Evolutionary conservation across 2,888 invertebrate species (phyloP), one percentile per base, ranked within the genome.

Genomic region (Drosophila antonietae): DNA sequence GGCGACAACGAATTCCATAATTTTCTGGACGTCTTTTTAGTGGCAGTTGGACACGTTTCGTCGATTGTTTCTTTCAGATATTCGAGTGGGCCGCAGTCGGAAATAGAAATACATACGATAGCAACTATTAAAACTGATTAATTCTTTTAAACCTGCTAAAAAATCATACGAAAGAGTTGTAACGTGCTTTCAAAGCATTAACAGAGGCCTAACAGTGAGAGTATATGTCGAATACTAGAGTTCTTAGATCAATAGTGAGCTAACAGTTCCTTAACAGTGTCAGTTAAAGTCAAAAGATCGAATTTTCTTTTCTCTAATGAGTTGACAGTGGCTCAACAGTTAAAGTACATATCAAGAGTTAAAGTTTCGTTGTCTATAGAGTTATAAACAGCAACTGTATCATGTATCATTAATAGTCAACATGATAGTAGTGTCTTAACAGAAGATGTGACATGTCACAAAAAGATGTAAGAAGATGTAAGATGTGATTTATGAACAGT

Each of bases 1-100:
- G 49, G 53, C 68, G 57, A 51, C 63, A 67, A 62, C 41, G 62
- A 74, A 88, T 82, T 88, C 72, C 83, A 83, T 85, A 83, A 71
- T 73, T 85, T 88, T 56, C 53, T 53, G 43, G 46, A 70, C 66
- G 70, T 64, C 49, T 51, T 33, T 15, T 2, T 23, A 15, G 20
- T 53, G 43, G 31, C 35, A 18, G 15, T 44, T 51, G 60, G 64
- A 73, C 64, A 78, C 69, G 61, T 68, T 63, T 33, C 49, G 39
- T 37, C 44, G 49, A 58, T 73, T 56, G 43, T 7, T 18, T 55
- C 37, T 44, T 14, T n/a, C 35, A 28, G 15, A 5, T n/a, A 63
- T 28, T 62, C 52, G 44, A 46, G 53, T 55, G 55, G 41, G 41
- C 39, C 37, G 57, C 44, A 49, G 33, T 39, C 63, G 37, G n/a